Conservation (phyloP, 2,113 vertebrate species). For the Apus apus region DNA sequence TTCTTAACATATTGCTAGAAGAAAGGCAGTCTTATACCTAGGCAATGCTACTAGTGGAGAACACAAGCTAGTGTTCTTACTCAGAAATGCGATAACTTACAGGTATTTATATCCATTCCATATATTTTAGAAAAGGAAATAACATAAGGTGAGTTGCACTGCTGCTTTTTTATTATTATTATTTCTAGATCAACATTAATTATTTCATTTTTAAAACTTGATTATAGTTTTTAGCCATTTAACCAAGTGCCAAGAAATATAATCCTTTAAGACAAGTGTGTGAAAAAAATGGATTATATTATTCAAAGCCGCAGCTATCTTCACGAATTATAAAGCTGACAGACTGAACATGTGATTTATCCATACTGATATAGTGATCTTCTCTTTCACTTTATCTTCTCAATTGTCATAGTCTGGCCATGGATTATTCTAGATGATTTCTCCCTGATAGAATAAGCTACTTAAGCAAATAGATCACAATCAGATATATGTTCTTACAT, state of each 20-base stretch:
- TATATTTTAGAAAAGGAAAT: neutral
- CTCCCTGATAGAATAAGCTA: neutral
- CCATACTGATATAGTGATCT: neutral
- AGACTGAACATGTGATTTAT: neutral
- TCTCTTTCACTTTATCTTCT: neutral
- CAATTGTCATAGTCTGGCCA: neutral
- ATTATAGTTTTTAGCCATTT: neutral
- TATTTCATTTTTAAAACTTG: neutral
- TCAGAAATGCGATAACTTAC: neutral
- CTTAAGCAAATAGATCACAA: neutral
- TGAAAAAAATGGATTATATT: neutral
- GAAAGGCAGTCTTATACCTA: neutral
- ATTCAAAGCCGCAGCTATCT: neutral
- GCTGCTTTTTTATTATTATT: neutral
- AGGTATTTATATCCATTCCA: neutral
- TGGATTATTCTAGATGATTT: neutral
- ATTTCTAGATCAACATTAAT: neutral
- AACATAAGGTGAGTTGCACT: neutral
- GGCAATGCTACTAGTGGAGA: neutral
- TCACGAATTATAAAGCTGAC: neutral
- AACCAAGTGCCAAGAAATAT: too few species aligned
- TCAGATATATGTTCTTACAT: neutral
- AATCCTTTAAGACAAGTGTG: neutral
- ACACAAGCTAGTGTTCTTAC: neutral
- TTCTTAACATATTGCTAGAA: neutral